Evolutionary conservation across 2,113 vertebrate species (phyloP).

Genomic region (Sturnira hondurensis): DNA sequence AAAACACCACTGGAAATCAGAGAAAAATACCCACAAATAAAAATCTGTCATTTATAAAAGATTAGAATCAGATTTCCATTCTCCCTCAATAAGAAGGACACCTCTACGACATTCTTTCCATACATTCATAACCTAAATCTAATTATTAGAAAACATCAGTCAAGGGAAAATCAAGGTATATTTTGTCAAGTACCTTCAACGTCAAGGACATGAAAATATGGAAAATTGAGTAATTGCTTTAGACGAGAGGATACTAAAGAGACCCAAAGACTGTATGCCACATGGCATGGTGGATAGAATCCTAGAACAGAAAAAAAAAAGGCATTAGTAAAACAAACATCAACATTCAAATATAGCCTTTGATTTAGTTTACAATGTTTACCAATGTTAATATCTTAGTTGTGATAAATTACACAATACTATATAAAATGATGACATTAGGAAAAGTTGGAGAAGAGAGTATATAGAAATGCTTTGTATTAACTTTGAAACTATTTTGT

Average conservation of each 20-base stretch:
- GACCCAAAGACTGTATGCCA: fast-evolving
- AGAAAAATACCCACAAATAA: not conserved
- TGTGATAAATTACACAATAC: not conserved
- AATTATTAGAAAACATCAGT: not conserved
- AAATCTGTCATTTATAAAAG: not conserved
- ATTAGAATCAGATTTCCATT: not conserved
- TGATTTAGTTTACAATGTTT: not conserved
- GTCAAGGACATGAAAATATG: too few relatives aligned
- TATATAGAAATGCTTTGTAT: not conserved
- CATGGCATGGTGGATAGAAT: fast-evolving
- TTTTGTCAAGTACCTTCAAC: not conserved
- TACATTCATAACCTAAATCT: not conserved
- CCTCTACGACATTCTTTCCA: not conserved
- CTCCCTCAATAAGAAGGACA: not conserved
- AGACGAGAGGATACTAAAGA: not conserved
- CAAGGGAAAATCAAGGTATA: not conserved
- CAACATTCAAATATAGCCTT: not conserved
- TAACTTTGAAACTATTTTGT: not conserved
- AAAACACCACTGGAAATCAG: not conserved
- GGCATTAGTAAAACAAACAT: not conserved
- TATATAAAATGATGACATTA: not conserved
- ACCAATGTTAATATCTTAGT: not conserved
- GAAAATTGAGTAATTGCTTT: not conserved
- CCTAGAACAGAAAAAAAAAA: fast-evolving
- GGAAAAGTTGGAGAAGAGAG: not conserved